These are phyloP conservation scores for Boulengeromyrus knoepffleri DNA, from an alignment of 2,113 vertebrate genomes.

Conservation along the genomic window DNA sequence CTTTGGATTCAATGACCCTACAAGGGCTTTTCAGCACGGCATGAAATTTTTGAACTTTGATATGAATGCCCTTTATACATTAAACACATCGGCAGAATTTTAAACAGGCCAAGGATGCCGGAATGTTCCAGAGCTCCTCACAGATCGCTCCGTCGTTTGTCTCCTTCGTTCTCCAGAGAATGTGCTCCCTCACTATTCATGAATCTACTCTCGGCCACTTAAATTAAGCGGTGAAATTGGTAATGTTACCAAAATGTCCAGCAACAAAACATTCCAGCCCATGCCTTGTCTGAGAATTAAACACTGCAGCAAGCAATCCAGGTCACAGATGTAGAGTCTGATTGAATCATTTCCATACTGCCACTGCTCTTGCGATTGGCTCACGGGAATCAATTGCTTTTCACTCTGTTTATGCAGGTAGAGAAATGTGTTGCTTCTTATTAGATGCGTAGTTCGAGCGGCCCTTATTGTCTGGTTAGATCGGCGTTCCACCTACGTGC, in stretches of 20 bases:
- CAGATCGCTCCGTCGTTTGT: background rate
- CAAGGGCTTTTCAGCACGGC: background rate
- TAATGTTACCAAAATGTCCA: slow-evolving; percentile 7
- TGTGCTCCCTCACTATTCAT: background rate
- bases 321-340: slow-evolving; percentile 37
- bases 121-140: background rate
- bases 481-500: background rate
- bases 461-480: background rate
- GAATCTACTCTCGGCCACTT: background rate
- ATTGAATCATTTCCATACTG: slow-evolving; percentile 37
- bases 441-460: background rate
- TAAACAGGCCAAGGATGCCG: background rate
- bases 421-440: background rate
- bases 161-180: background rate
- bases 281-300: background rate
- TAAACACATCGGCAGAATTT: background rate
- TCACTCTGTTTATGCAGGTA: background rate
- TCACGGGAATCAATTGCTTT: slow-evolving; percentile 21
- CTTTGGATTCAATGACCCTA: background rate
- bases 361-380: slow-evolving; percentile 16
- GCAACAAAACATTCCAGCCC: slow-evolving; percentile 1
- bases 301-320: background rate
- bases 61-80: background rate
- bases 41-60: background rate
- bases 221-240: slow-evolving; percentile 7